Evolutionary conservation across 2,113 vertebrate genomes (phyloP).

Genomic region (Myrmecophaga tridactyla): DNA sequence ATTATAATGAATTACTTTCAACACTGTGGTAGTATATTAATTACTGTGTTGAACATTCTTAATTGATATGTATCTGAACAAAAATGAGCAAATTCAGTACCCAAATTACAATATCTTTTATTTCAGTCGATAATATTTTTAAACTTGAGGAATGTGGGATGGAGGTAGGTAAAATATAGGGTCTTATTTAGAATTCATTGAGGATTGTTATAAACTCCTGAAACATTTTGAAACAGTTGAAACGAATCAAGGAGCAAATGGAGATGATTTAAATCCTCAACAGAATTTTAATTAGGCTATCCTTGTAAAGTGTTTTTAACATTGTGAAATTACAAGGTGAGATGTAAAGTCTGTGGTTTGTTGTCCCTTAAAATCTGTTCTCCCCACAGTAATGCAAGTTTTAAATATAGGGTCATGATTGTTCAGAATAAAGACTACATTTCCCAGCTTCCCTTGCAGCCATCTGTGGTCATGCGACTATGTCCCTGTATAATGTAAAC

Average conservation of each 20-base stretch:
- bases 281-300: slow-evolving; percentile 7
- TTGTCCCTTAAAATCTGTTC: not conserved
- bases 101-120: slow-evolving; percentile 41
- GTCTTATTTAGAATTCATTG: slow-evolving; percentile 55
- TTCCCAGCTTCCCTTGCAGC: not conserved
- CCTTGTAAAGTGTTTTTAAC: slow-evolving; percentile 10
- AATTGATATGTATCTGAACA: slow-evolving; percentile 67
- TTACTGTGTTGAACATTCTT: slow-evolving; percentile 70
- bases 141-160: slow-evolving; percentile 42
- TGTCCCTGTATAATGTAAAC: not conserved
- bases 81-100: slow-evolving; percentile 65
- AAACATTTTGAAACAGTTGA: slow-evolving; percentile 47
- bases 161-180: slow-evolving; percentile 29
- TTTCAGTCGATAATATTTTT: slow-evolving; percentile 68
- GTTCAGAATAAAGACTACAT: not conserved
- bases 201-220: slow-evolving; percentile 24
- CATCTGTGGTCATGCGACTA: not conserved
- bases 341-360: not conserved
- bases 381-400: not conserved
- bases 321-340: not conserved
- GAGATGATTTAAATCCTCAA: not conserved
- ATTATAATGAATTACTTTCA: slow-evolving; percentile 73
- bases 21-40: slow-evolving; percentile 70
- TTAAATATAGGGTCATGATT: not conserved
- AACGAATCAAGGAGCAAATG: not conserved